Base-by-base conservation (phyloP, 2,113 vertebrate genomes). In the Pachyramphus minor region DNA sequence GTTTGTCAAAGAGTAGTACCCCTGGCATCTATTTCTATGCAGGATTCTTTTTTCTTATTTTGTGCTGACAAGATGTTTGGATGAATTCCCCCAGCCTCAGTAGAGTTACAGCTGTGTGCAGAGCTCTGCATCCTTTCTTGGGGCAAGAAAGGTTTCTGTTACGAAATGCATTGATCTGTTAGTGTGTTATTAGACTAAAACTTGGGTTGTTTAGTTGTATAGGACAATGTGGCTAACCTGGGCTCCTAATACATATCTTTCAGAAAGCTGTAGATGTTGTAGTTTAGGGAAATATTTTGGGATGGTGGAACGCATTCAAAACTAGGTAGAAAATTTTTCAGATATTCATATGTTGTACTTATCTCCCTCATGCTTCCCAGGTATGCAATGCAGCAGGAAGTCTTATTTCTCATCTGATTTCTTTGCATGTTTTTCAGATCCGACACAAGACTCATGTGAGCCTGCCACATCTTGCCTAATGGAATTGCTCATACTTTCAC, bases 361-460 rank as follows among this genome's bases (percentile, higher is more conserved):
- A 10, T 9, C 21, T 86, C 11, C 5, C 10, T 50, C 2, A 1
- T 59, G 27, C 10, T 89, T 84, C 19, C 30, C 6, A 14, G 6
- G 1, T 56, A 14, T 25, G 6, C 22, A 68, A 64, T 6, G 33
- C 47, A 69, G 31, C n/a, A 9, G 17, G 20, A 84, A 71, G 8
- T 60, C 59, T 59, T 64, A 49, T 53, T 94, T 94, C 52, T 90
- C 31, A 47, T 50, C 8, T 81, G 35, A 6, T 21, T 72, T 55
- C 67, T 55, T 33, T 73, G 22, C 56, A 90, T 88, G 25, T 33
- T 88, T 95, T 92, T 83, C 56, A 96, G 94, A 55, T 90, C 19
- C 6, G 30, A 9, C 35, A n/a, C 23, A 25, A 49, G 35, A 44
- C 35, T 77, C 20, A 2, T 8, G 14, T 80, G 68, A 94, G 33